Evolutionary conservation across 1,140 invertebrate genomes (phyloP).

Genomic region (Campoletis sonorensis): DNA sequence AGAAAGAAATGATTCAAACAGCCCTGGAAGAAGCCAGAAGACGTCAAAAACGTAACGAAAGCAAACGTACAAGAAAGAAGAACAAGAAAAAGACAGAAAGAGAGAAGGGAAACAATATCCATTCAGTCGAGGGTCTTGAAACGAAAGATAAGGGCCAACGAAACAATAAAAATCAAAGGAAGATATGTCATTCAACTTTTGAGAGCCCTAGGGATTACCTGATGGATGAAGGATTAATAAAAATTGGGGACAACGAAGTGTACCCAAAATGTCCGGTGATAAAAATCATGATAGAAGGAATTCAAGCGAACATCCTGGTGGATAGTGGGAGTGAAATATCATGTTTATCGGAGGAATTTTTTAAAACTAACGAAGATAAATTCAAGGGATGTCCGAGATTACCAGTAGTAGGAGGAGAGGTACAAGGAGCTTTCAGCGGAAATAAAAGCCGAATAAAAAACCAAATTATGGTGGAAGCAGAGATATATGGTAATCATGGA

Average conservation of each 20-base stretch:
- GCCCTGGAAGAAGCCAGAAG: not conserved
- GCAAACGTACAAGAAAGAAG: not conserved
- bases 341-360: no score
- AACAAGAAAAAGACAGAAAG: not conserved
- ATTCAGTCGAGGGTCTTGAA: not conserved
- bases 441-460: no score
- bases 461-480: no score
- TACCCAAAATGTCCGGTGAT: not conserved
- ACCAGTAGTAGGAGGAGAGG: no score
- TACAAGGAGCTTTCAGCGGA: no score
- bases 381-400: no score
- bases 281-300: not conserved
- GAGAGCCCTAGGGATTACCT: conserved; percentile 14
- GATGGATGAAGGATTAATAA: not conserved
- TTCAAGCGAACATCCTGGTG: no score
- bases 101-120: no score
- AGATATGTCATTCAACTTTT: not conserved
- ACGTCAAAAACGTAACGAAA: not conserved
- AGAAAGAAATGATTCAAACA: not conserved
- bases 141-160: not conserved
- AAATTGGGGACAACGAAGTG: not conserved
- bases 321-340: no score
- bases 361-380: no score
- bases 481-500: no score
- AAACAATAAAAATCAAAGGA: not conserved